Conservation (phyloP, 2,888 invertebrate species). For the Orthonevra nobilis region DNA sequence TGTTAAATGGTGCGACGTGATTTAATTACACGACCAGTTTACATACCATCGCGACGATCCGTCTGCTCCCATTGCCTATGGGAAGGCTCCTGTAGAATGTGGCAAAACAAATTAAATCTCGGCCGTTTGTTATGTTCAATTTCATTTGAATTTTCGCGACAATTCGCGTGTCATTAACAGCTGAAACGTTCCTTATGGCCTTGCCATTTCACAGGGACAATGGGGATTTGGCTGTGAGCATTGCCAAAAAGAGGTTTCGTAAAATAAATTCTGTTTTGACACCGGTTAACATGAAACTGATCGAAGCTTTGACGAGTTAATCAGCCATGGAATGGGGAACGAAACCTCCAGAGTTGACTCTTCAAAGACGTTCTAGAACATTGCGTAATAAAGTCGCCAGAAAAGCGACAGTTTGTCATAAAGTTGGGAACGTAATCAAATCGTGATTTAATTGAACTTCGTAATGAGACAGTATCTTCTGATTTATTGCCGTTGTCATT, state of each 20-base stretch:
- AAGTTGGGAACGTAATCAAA: constrained; percentile 45
- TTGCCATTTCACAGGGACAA: too few relatives aligned
- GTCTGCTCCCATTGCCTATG: not conserved
- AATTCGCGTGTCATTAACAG: constrained; percentile 28
- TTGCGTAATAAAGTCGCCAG: constrained; percentile 40
- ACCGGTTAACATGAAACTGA: too few relatives aligned
- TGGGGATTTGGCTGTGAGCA: not conserved
- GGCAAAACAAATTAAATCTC: constrained; percentile 37
- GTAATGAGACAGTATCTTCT: constrained; percentile 48
- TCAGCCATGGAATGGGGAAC: not conserved
- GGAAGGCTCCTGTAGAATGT: constrained; percentile 10
- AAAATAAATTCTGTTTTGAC: not conserved
- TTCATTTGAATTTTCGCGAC: constrained; percentile 44
- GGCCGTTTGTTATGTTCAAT: constrained; percentile 33
- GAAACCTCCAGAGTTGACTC: not conserved
- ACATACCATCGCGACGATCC: constrained; percentile 1
- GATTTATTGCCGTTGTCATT: constrained; percentile 31
- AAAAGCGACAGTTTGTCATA: constrained; percentile 44
- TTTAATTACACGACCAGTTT: constrained; percentile 46
- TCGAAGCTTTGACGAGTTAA: not conserved
- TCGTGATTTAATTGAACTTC: constrained; percentile 46
- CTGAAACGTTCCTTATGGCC: constrained; percentile 27
- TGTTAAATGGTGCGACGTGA: constrained; percentile 55
- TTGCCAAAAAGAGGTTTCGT: not conserved
- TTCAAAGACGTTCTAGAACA: constrained; percentile 30